Conservation (phyloP, 2,113 vertebrate species). For the Thunnus maccoyii region DNA sequence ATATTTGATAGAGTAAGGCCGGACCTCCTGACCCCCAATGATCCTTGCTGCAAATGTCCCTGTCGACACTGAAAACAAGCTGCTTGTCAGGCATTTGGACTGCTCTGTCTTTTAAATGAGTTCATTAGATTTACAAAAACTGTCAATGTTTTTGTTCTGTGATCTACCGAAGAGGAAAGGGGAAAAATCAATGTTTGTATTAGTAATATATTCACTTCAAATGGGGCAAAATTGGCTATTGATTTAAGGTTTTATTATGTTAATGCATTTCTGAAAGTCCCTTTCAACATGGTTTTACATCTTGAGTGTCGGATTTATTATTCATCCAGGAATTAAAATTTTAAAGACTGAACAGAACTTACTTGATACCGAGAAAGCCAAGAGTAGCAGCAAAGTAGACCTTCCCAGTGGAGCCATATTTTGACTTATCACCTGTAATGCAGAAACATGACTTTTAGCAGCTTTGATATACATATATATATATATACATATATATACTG, state of each 20-base stretch:
- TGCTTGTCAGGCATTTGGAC: background rate
- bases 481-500: no score
- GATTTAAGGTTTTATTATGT: no score
- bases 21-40: conserved; percentile 82
- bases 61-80: conserved; percentile 1
- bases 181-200: no score
- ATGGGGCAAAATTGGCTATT: no score
- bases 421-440: conserved; percentile 43
- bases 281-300: background rate
- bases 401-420: conserved; percentile 58
- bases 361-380: conserved; percentile 66
- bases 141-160: background rate
- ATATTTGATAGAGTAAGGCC: conserved; percentile 77
- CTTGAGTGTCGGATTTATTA: background rate
- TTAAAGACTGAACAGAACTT: conserved; percentile 9
- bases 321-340: background rate
- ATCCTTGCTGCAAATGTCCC: conserved; percentile 66
- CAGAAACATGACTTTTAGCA: conserved; percentile 20
- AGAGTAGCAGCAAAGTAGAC: conserved; percentile 60
- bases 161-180: no score
- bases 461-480: background rate
- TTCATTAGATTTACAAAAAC: background rate
- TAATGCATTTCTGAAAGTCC: background rate
- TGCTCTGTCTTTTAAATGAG: no score
- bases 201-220: no score